Base-by-base conservation (phyloP, 2,113 vertebrate species). In the Sprattus sprattus region DNA sequence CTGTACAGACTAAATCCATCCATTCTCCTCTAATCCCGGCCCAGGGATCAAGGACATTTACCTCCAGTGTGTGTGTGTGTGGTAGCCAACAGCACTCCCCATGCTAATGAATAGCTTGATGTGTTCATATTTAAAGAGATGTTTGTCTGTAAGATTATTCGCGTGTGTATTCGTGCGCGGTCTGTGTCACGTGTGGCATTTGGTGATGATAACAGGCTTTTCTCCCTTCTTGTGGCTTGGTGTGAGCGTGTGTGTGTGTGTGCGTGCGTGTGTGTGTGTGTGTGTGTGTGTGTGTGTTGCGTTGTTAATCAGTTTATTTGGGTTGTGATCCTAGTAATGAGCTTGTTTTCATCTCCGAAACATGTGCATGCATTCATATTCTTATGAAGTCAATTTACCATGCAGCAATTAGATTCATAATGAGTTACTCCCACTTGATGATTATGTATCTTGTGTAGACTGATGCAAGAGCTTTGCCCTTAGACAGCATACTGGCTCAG, bases 21-120 rank as follows among this genome's bases (percentile, higher is more conserved):
- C 87, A 86, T 89, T 90, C 88, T 87, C 67, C 85, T 86, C 87
- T 92, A 93, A 93, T 93, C 92, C 91, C 82, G 2, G 49, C 45
- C 47, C 86, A 89, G 84, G 85, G 83, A 90, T 92, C 89, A 89
- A 88, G 87, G 91, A 87, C 87, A 75, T 81, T 83, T 78, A 85
- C 87, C 84, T 90, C 85, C 85, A 16, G 81, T 32, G 13, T 15
- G 71, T 78, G 28, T 13, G 67, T 32, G 67, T 32, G 67, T 2
- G 67, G 6, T 25, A 39, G 71, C 28, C 71, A 11, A 67, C n/a
- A 9, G n/a, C 28, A 11, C 71, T 39, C 71, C 32, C 25, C 71
- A 78, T 78, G 64, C 8, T 67, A 28, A 67, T 67, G 25, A 78
- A 78, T 39, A 78, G 15, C 71, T 78, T 2, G 13, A 78, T 39